Evolutionary conservation across 2,888 invertebrate species (phyloP), one percentile per base, ranked within the genome.

Genomic region (Selenia dentaria): DNA sequence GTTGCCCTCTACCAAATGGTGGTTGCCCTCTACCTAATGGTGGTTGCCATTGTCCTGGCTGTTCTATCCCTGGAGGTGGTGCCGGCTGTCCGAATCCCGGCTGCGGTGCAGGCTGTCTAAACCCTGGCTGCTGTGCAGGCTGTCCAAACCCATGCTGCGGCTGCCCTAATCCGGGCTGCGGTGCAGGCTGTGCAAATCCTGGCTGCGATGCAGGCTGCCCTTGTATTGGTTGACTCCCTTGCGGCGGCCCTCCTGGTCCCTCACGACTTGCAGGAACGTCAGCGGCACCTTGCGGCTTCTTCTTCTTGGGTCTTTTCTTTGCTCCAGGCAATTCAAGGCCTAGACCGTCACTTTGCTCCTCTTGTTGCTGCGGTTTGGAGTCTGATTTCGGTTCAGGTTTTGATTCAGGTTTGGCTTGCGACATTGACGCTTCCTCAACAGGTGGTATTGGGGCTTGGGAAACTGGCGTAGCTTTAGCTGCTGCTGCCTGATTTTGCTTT

Each of bases 261-360:
- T 2, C 24, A 8, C 8, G 12, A 22, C 20, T 9, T 8, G 14
- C 2, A 20, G 12, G 16, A 24, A 10, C 27, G 6, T 43, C 16
- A 26, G 12, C n/a, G 14, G 48, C 37, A 33, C 44, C 39, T 9
- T 25, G 22, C 0, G 46, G 14, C 24, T 57, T 60, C 13, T 25
- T 25, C 50, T 59, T 62, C 31, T 55, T 62, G 4, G 35, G 46
- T n/a, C 36, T 51, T 42, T 58, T 62, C 27, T 55, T 60, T 5
- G 48, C 52, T 0, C 54, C 57, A 3, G 51, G 48, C 10, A 57
- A 35, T n/a, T 52, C 57, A 5, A 63, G 48, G 3, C 67, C 66
- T 1, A 62, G 9, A 0, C 57, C 60, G 9, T 12, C 49, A 8
- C 32, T 41, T 5, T 58, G 57, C 2, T 57, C 59, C 20, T 48